Percentiles rank a stretch among this genome's conserved stretches.
These are phyloP conservation scores for Clinocottus analis DNA, from an alignment of 2,113 vertebrate genomes.

Conservation along the genomic window DNA sequence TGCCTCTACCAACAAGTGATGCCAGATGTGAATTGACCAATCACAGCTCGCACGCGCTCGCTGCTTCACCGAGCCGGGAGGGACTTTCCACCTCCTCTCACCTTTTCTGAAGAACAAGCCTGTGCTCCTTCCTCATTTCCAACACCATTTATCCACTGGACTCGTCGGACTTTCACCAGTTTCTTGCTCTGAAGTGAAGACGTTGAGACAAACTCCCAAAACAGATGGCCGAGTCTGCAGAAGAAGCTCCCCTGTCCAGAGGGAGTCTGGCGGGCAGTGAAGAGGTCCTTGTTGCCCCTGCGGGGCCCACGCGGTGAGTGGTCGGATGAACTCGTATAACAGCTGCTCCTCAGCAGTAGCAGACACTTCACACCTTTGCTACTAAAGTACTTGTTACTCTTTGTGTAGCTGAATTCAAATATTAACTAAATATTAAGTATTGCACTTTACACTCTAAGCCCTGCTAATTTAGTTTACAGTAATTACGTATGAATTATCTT, in stretches of 20 bases:
- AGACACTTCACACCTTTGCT: not conserved
- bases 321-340: not conserved
- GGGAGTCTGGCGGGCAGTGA: conserved; percentile 53
- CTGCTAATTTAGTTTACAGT: not conserved
- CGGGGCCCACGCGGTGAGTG: conserved; percentile 55
- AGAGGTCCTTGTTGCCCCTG: not conserved
- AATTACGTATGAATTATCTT: not conserved
- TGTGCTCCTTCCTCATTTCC: conserved; percentile 23
- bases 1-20: conserved; percentile 78
- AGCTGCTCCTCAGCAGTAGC: not conserved
- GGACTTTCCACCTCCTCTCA: conserved; percentile 40
- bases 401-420: not conserved
- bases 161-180: not conserved
- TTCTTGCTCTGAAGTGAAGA: conserved; percentile 5
- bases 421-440: not conserved
- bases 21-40: conserved; percentile 51
- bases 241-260: conserved; percentile 44
- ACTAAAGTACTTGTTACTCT: not conserved
- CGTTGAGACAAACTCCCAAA: not conserved
- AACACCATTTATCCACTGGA: not conserved
- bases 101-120: conserved; percentile 33
- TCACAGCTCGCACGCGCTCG: conserved; percentile 38
- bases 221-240: conserved; percentile 41
- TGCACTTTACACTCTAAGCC: not conserved
- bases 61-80: not conserved